Evolutionary conservation across 2,797 vertebrate genomes (phyloP), one percentile per base, ranked within the genome.

Genomic region (Hybognathus amarus): DNA sequence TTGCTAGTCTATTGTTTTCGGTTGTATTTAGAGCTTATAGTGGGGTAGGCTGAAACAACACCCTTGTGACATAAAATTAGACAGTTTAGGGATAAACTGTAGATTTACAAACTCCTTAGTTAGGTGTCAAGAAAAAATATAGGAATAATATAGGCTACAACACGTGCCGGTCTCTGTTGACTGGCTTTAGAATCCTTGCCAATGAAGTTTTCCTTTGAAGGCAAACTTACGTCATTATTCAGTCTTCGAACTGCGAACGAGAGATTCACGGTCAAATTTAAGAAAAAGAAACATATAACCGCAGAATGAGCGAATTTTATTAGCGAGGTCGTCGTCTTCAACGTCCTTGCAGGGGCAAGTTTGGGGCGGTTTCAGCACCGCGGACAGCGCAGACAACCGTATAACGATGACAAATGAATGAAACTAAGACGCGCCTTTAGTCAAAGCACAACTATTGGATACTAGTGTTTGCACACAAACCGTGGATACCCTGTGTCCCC

Each of bases 351-450:
- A 79, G 91, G 27, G 79, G n/a, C 59, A 85, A 87, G 87, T 8
- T 45, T 45, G 27, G 2, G 4, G 59, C 70, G 30, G 56, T 86
- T 91, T 95, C 95, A 97, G 96, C 77, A 96, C 96, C 93, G 33
- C 67, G 95, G 96, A 96, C 95, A 97, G 96, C 87, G 90, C 91
- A 36, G 18, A 67, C 45, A 30, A 6, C 4, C 68, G 6, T 22
- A 17, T 30, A 33, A 20, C 47, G 13, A 47, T 2, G 40, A 30
- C 77, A 36, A 7, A 7, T 67, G 33, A 47, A 66, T 20, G 36
- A 54, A 20, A 50, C 1, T 40, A 13, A 87, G 83, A 92, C 89
- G 84, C 85, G 68, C 5, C 80, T 9, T 40, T 82, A 85, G 80
- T 80, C 67, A 80, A 74, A 74, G 38, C 79, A 12, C 33, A 61